A percentile compares a stretch with the other conserved stretches of the same genome.
phyloP scores from a whole-genome alignment of 1,140 invertebrate genomes.

The Drosophila nebulosa region DNA sequence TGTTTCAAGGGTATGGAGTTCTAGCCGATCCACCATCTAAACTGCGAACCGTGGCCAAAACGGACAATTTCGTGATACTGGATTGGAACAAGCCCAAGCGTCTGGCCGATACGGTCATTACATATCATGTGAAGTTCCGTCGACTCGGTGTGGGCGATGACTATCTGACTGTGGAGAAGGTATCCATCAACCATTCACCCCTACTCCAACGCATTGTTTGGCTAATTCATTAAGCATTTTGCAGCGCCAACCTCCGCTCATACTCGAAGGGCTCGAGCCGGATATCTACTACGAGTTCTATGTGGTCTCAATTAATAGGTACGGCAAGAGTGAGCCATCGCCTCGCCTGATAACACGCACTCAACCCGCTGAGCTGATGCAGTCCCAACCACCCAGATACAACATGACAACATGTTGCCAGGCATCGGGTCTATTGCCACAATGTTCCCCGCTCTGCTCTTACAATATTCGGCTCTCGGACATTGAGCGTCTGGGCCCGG shows the following conservation, averaged over 20 bases:
- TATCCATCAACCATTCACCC: constrained; percentile 37
- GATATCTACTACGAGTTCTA: constrained; percentile 91
- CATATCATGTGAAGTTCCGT: constrained; percentile 87
- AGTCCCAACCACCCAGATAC: constrained; percentile 81
- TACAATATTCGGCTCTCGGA: constrained; percentile 91
- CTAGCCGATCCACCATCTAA: constrained; percentile 86
- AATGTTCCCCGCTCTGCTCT: constrained; percentile 90
- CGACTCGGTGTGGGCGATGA: constrained; percentile 82
- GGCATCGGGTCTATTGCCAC: constrained; percentile 85
- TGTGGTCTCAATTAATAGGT: constrained; percentile 89
- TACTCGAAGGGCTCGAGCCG: constrained; percentile 87
- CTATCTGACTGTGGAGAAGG: constrained; percentile 83
- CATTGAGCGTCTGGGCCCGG: constrained; percentile 84
- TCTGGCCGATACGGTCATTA: constrained; percentile 86
- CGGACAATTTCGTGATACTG: constrained; percentile 88
- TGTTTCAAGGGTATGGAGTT: constrained; percentile 91
- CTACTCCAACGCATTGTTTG: constrained; percentile 7
- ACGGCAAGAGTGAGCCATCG: constrained; percentile 88
- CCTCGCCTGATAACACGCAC: constrained; percentile 88
- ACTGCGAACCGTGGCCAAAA: constrained; percentile 87
- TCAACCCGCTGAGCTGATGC: constrained; percentile 80
- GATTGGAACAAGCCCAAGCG: constrained; percentile 89
- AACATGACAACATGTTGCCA: constrained; percentile 91
- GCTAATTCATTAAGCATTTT: constrained; percentile 69
- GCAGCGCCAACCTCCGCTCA: constrained; percentile 86